Evolutionary conservation across 2,797 vertebrate genomes (phyloP), one percentile per base, ranked within the genome.

Genomic region (Ciconia nigra): DNA sequence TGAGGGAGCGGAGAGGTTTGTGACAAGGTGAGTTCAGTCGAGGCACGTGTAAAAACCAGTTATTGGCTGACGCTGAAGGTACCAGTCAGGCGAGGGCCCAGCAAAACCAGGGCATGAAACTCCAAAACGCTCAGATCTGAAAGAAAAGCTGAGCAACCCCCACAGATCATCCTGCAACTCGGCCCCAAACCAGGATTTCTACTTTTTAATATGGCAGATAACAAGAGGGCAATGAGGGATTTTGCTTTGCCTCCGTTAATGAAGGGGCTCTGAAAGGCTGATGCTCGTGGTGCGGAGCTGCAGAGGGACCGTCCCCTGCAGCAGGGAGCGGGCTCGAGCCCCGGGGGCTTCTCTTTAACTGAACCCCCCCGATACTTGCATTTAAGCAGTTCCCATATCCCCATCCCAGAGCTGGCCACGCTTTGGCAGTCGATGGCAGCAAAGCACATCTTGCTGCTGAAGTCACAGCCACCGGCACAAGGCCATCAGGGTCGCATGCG

Each of bases 291-390:
- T 22, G 41, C 5, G 7, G 13, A 55, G 54, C n/a, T 20, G 9
- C 71, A 42, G 35, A 57, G 46, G 11, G 17, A 29, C 49, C 4
- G 0, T 63, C 10, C 25, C 21, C 8, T 67, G 3, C 0, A 5
- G 37, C 47, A 81, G 39, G n/a, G 47, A 81, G 31, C 3, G 33
- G 31, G 37, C 7, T 18, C 2, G 7, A 67, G 33, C 28, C 46
- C 26, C 31, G 0, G 3, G 17, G 29, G 16, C 33, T 62, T 47
- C 9, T 19, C 1, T 85, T 44, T 31, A 44, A 4, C 15, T 6
- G 11, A 7, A 46, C 9, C 6, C 11, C 58, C 5, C 7, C 1
- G 0, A 1, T 4, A 6, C 24, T 37, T 5, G 0, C 41, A 46
- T 47, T 41, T 15, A 47, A 33, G 47, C 44, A 79, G 12, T 15